Base-by-base conservation (phyloP, 2,797 vertebrate species). In the Hemibagrus guttatus region DNA sequence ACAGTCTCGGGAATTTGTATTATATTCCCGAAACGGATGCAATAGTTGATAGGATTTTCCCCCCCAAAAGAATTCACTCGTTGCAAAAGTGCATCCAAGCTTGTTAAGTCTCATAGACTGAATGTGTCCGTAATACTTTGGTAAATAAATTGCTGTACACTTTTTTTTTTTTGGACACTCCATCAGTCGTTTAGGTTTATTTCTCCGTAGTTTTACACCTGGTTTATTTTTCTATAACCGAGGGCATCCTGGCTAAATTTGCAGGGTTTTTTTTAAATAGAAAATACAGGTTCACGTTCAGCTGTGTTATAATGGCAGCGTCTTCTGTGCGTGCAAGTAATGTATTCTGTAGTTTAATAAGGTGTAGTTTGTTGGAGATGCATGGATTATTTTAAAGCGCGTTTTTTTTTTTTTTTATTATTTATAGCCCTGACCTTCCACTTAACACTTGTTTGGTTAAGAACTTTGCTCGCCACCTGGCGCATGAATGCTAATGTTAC, bases 401-500 rank as follows among this genome's bases (percentile, higher is more conserved):
- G 1, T 7, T 14, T 13, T 28, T 19, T 4, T 9, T 17, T 56
- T 35, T 39, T 5, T 28, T 11, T 28, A 1, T n/a, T n/a, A 64
- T 81, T 49, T 80, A 21, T 46, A 71, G 52, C 16, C 16, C 31
- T 84, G 85, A 81, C 85, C 83, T 76, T 19, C 72, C 13, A 54
- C 83, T 76, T 84, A 76, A 75, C 58, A 85, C 61, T 87, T 87
- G 78, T 87, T 81, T 85, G 83, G 74, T 69, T 28, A 59, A 64
- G 68, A 79, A 71, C 76, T 84, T 87, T 81, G 83, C 76, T 84
- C 86, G 83, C 83, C 83, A 71, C 78, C 66, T 87, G 83, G 83
- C 78, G 83, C 75, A 84, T 56, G 83, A 84, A 63, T 49, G 66
- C 49, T 84, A 19, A 46, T 71, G 83, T 52, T 84, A 63, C 83